Percentiles rank a stretch among this genome's conserved stretches.
Conservation (phyloP, 2,888 invertebrate species). For the Fragum sueziense region DNA sequence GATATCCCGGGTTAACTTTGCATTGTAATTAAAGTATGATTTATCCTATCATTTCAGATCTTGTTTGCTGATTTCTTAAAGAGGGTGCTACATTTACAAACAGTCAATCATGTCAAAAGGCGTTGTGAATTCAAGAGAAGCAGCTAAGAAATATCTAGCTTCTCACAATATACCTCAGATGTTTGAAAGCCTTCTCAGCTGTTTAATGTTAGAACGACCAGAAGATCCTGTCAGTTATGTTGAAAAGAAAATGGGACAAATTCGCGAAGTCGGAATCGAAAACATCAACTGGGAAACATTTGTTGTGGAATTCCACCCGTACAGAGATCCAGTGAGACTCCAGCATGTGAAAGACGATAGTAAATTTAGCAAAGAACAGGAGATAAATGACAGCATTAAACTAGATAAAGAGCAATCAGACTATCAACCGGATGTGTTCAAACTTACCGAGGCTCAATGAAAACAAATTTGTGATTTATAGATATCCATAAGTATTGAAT, state of each 20-base stretch:
- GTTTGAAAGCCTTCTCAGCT: conserved; percentile 79
- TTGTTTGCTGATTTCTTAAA: no score
- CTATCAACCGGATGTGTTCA: conserved; percentile 76
- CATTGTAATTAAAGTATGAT: no score
- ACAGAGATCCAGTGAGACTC: conserved; percentile 71
- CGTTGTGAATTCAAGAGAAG: conserved; percentile 66
- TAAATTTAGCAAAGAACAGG: conserved; percentile 72
- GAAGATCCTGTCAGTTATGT: conserved; percentile 78
- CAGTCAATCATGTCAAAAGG: conserved; percentile 35
- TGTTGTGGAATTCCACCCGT: conserved; percentile 78
- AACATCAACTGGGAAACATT: conserved; percentile 81
- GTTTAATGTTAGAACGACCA: conserved; percentile 80
- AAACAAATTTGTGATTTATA: neutral
- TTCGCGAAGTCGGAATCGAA: conserved; percentile 75
- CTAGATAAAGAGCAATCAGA: conserved; percentile 37
- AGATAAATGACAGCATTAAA: conserved; percentile 42
- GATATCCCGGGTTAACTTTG: no score
- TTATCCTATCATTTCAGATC: no score
- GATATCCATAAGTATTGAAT: neutral
- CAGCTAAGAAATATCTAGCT: conserved; percentile 76
- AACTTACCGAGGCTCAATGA: conserved; percentile 72
- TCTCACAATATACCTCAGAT: conserved; percentile 78
- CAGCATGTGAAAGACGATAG: conserved; percentile 73
- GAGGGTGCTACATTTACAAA: conserved; percentile 1
- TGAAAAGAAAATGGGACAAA: conserved; percentile 76